Evolutionary conservation across 2,888 invertebrate genomes (phyloP).

Genomic region (Zaprionus bogoriensis): DNA sequence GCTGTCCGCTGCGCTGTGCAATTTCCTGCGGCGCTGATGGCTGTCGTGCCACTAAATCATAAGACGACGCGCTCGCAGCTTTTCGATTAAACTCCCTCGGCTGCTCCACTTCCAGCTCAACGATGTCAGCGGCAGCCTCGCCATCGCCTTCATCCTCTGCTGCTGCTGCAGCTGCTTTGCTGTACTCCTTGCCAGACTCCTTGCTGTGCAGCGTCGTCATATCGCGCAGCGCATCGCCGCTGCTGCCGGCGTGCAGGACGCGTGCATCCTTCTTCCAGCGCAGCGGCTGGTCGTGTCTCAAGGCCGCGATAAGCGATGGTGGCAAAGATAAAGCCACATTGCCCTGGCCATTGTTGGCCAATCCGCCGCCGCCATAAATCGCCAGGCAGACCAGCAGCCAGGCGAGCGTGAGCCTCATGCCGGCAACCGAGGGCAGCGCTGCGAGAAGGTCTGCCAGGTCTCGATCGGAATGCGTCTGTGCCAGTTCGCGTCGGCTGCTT

Average conservation of each 20-base stretch:
- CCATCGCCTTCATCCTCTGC: background rate
- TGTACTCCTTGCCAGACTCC: conserved; percentile 35
- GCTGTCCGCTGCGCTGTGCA: conserved; percentile 38
- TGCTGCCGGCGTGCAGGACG: conserved; percentile 64
- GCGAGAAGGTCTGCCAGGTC: background rate
- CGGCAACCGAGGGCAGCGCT: conserved; percentile 40
- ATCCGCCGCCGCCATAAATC: conserved; percentile 78
- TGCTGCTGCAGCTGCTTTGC: conserved; percentile 13
- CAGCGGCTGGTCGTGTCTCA: conserved; percentile 49
- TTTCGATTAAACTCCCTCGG: conserved; percentile 70
- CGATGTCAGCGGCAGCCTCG: background rate
- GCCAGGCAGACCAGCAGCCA: conserved; percentile 77
- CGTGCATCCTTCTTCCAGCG: conserved; percentile 73
- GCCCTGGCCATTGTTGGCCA: conserved; percentile 55
- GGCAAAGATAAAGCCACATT: conserved; percentile 79
- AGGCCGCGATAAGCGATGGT: conserved; percentile 81
- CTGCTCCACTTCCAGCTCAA: conserved; percentile 27
- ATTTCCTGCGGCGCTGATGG: conserved; percentile 74
- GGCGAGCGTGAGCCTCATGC: conserved; percentile 79
- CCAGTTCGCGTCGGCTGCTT: conserved; percentile 44
- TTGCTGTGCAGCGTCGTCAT: conserved; percentile 51
- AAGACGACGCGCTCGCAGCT: conserved; percentile 48
- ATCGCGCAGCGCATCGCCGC: conserved; percentile 55
- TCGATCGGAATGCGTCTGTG: conserved; percentile 45
- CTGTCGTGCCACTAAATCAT: conserved; percentile 69